Evolutionary conservation across 2,888 invertebrate genomes (phyloP).

Genomic region (Anorthoa munda): DNA sequence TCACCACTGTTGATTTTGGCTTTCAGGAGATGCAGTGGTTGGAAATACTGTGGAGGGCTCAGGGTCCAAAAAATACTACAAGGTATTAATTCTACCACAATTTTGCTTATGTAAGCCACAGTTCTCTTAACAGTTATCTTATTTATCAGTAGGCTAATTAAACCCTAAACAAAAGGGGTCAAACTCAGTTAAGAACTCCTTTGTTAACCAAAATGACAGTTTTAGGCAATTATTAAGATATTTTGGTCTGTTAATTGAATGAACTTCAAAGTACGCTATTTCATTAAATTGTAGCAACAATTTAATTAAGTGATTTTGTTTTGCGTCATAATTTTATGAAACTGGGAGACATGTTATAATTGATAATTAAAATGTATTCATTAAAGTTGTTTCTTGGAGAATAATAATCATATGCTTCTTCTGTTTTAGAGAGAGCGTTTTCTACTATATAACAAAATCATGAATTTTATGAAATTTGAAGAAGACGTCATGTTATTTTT

Average conservation of each 20-base stretch:
- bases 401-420: not conserved
- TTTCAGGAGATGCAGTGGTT: not conserved
- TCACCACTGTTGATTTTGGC: not conserved
- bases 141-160: not conserved
- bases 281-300: not conserved
- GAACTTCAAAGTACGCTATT: not conserved
- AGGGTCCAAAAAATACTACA: too few species aligned
- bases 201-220: not conserved
- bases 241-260: not conserved
- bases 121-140: not conserved
- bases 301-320: slow-evolving; percentile 13
- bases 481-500: not conserved
- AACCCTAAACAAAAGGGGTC: not conserved
- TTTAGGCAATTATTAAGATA: not conserved
- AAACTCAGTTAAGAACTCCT: not conserved
- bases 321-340: slow-evolving; percentile 1
- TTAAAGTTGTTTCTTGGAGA: not conserved
- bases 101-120: not conserved
- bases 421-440: not conserved
- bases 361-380: not conserved
- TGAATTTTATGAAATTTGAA: not conserved
- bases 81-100: not conserved
- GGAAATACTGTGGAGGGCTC: too few species aligned
- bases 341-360: not conserved
- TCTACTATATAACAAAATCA: not conserved